Conservation (phyloP, 2,113 vertebrate genomes). For the Typhlomys cinereus region DNA sequence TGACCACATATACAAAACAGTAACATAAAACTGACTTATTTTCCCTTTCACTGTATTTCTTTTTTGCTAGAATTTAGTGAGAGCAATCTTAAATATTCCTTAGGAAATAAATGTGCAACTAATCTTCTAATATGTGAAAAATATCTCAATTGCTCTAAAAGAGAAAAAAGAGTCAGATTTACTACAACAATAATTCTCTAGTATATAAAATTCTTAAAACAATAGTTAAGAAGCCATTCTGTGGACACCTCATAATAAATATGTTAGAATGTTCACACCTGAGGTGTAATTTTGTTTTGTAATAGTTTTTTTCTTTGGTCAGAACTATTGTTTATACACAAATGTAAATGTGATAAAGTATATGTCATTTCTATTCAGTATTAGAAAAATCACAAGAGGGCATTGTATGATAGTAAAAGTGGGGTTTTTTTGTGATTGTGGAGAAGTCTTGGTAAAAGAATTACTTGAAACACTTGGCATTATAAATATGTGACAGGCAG, state of each 20-base stretch:
- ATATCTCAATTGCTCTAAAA: background rate
- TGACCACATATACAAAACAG: background rate
- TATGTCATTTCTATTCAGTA: background rate
- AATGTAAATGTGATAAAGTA: background rate
- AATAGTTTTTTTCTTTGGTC: constrained; percentile 10
- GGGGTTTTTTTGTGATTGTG: constrained; percentile 13
- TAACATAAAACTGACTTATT: background rate
- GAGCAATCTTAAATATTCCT: background rate
- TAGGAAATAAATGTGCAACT: background rate
- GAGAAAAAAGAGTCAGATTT: constrained; percentile 28
- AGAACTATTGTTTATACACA: background rate
- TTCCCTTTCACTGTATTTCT: background rate
- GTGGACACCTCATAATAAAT: constrained; percentile 1
- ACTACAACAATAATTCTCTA: constrained; percentile 10
- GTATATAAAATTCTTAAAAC: constrained; percentile 32
- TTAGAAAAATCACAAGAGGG: background rate
- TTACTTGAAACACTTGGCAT: background rate
- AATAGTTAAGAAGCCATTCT: constrained; percentile 36
- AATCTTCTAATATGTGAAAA: background rate
- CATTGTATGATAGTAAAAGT: background rate
- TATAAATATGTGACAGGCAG: no score
- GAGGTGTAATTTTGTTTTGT: constrained; percentile 37
- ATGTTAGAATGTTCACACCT: constrained; percentile 12
- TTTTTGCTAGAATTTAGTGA: background rate
- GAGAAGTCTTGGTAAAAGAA: background rate